Evolutionary conservation across 30 jellyfish, hydroid and myxozoan species (phyloP).

Genomic region (Hydractinia echinata): DNA sequence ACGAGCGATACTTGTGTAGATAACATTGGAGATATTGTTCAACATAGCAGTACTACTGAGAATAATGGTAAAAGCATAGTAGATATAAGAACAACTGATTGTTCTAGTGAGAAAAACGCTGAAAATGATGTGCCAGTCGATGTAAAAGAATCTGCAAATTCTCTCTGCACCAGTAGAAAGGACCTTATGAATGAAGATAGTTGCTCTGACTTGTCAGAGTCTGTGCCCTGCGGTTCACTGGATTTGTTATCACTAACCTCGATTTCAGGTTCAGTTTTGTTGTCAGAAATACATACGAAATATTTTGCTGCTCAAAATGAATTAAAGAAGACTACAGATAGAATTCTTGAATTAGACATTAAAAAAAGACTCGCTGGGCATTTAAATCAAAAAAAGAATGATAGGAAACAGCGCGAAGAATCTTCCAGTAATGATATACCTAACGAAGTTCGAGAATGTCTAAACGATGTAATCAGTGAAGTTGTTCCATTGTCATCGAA

Average conservation of each 20-base stretch:
- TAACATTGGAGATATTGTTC: too few species aligned
- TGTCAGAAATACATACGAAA: neutral
- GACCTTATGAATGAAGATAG: too few species aligned
- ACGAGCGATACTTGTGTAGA: too few species aligned
- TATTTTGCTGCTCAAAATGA: neutral
- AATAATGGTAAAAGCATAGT: too few species aligned
- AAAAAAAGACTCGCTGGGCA: neutral
- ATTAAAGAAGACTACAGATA: neutral
- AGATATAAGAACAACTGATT: too few species aligned
- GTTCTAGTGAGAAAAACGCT: too few species aligned
- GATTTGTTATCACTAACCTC: too few species aligned
- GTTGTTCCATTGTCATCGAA: neutral
- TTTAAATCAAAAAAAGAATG: neutral
- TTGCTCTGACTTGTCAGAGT: too few species aligned
- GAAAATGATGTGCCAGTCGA: too few species aligned
- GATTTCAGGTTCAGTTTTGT: neutral
- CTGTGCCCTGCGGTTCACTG: neutral
- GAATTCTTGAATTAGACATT: constrained; percentile 2
- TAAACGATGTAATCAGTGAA: neutral
- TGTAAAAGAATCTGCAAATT: too few species aligned
- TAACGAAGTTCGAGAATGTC: neutral
- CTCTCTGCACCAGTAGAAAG: too few species aligned
- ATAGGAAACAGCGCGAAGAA: neutral
- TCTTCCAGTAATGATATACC: neutral
- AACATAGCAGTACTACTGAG: too few species aligned